Base-by-base conservation (phyloP, 2,797 vertebrate species). In the Pyrocephalus nanus region DNA sequence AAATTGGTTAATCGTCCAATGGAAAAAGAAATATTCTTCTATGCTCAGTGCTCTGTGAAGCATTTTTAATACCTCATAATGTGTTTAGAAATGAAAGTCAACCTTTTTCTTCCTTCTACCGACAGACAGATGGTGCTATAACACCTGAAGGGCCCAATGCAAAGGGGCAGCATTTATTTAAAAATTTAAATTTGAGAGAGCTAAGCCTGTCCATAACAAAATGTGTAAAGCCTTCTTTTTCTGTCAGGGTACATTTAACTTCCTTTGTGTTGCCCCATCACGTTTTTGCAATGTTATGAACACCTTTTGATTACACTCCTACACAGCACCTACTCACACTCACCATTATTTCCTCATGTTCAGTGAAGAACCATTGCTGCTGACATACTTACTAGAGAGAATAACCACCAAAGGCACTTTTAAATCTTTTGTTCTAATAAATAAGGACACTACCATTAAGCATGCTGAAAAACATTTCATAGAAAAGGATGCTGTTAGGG, bases 41-140 rank as follows among this genome's bases (percentile, higher is more conserved):
- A 55, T 6, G 19, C 26, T 66, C 20, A 76, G 32, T 19, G 40
- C 11, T 50, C 36, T 15, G 18, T 38, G 42, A 80, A 86, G 34
- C 30, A 8, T 47, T 75, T 73, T 25, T 12, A 90, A 42, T 21
- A 42, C 9, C 5, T 64, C 53, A 3, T 78, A 65, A 43, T 17
- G 21, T 9, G 21, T 73, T 81, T 36, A 55, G 55, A 65, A 90
- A 88, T 20, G 0, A 22, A 62, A 78, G 8, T 4, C 11, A 29
- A 5, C 3, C 8, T 25, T 27, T 84, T 64, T 83, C 66, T 83
- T 92, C 76, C 70, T 75, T 86, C 57, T 82, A 14, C 54, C 4
- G 0, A 94, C 79, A 96, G 90, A 95, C 62, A 96, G 93, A 92
- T 88, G 69, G 94, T 76, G 78, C 78, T 90, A 8, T 27, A 64